These are phyloP conservation scores for Orthonychiurus folsomi DNA, from an alignment of 2,888 invertebrate genomes.

Conservation along the genomic window DNA sequence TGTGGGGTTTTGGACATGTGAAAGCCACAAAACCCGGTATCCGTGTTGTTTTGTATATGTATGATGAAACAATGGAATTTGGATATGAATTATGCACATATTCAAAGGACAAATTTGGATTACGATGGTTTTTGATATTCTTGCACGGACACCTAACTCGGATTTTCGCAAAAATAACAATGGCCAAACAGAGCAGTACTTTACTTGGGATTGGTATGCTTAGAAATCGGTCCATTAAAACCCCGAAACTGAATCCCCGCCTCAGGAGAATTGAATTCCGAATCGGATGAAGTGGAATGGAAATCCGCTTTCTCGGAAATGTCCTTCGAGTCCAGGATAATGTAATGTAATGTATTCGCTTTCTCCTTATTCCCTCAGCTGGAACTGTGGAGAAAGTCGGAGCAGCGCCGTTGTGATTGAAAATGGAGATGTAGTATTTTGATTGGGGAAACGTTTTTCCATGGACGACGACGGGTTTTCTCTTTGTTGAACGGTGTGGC, in stretches of 20 bases:
- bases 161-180: no score
- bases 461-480: neutral
- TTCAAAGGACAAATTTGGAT: no score
- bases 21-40: no score
- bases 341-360: neutral
- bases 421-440: conserved; percentile 27
- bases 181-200: no score
- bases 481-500: neutral
- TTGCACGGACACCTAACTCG: no score
- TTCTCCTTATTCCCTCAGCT: neutral
- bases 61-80: no score
- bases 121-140: no score
- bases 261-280: conserved; percentile 23
- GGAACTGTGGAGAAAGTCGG: no score
- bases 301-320: conserved; percentile 10
- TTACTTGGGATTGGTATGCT: no score
- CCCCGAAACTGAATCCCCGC: conserved; percentile 15
- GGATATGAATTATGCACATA: no score
- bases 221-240: neutral
- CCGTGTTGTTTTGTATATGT: no score
- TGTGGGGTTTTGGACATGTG: no score
- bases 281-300: conserved; percentile 35
- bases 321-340: neutral
- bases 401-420: conserved; percentile 15
- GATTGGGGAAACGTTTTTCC: conserved; percentile 17